A percentile compares a stretch with the other conserved stretches of the same genome.
Conservation (phyloP, 2,797 vertebrate genomes). For the Heterohyrax brucei region DNA sequence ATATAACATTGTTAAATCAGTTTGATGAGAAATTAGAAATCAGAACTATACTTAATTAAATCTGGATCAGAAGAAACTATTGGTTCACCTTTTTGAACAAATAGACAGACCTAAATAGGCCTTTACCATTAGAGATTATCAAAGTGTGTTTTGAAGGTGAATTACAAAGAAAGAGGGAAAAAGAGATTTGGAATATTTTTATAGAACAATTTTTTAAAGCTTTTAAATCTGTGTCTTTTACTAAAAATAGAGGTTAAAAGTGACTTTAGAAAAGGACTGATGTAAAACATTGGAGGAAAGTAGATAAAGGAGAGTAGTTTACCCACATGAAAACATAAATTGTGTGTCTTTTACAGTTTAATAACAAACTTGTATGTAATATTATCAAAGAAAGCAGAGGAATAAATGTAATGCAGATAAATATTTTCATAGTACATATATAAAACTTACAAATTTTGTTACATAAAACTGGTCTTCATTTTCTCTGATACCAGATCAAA, state of each 20-base stretch:
- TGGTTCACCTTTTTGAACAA: conserved; percentile 53
- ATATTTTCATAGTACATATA: neutral
- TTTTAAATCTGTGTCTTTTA: conserved; percentile 45
- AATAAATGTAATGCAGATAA: neutral
- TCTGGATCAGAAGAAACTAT: conserved; percentile 53
- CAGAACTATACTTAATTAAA: conserved; percentile 79
- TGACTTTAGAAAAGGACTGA: neutral
- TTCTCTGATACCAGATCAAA: neutral
- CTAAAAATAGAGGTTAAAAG: conserved; percentile 55
- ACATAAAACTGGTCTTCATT: neutral
- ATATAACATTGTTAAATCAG: neutral
- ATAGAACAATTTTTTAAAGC: neutral
- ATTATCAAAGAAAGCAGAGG: neutral
- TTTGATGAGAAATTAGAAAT: conserved; percentile 67
- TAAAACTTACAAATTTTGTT: neutral
- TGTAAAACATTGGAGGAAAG: conserved; percentile 28
- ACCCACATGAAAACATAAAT: neutral
- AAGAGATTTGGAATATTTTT: conserved; percentile 28
- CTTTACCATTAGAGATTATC: conserved; percentile 32
- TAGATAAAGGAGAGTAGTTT: neutral
- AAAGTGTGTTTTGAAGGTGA: conserved; percentile 58
- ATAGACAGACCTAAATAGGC: conserved; percentile 38
- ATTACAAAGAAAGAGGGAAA: conserved; percentile 62
- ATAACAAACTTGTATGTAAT: neutral
- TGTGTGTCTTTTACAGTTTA: neutral